Base-by-base conservation (phyloP, 2,888 invertebrate genomes). In the Sphaerophoria taeniata region DNA sequence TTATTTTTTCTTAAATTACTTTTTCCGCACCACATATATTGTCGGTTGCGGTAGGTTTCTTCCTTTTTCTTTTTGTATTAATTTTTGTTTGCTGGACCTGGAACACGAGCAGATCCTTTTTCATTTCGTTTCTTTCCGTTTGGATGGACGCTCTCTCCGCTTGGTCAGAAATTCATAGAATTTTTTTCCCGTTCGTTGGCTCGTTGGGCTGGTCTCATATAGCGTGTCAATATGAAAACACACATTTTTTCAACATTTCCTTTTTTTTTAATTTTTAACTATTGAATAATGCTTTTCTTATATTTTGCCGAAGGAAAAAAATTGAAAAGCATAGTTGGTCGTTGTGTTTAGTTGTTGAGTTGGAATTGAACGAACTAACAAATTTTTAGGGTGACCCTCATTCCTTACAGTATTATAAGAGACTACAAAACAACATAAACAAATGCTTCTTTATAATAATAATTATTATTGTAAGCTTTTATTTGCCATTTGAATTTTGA, bases 141-240 rank as follows among this genome's bases (percentile, higher is more conserved):
- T 49, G 67, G 56, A 55, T 33, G 70, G 70, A 47, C 47, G 58
- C 61, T n/a, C n/a, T n/a, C n/a, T n/a, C n/a, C n/a, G n/a, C 56
- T 70, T 73, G 85, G 85, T 85, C 85, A 85, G 85, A 85, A 81
- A 85, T 85, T 81, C 81, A 81, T 85, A 70, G 85, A 73, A 73
- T 85, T 76, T 85, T 81, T 80, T 72, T n/a, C n/a, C 53, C 73
- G 39, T 55, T 73, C 74, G 61, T 53, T 65, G 49, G 72, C 45
- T 49, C 36, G 33, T 77, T n/a, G n/a, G n/a, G n/a, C n/a, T n/a
- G n/a, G n/a, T n/a, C n/a, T n/a, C n/a, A n/a, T n/a, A n/a, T n/a
- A 77, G 77, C 49, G 65, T 83, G 82, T 83, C 78, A 83, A 83
- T 78, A 70, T 60, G 58, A 65, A 53, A 39, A 49, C 36, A 56